A percentile compares a stretch with the other conserved stretches of the same genome.
These are phyloP conservation scores for Leguminivora glycinivorella DNA, from an alignment of 1,140 invertebrate species.

Conservation along the genomic window DNA sequence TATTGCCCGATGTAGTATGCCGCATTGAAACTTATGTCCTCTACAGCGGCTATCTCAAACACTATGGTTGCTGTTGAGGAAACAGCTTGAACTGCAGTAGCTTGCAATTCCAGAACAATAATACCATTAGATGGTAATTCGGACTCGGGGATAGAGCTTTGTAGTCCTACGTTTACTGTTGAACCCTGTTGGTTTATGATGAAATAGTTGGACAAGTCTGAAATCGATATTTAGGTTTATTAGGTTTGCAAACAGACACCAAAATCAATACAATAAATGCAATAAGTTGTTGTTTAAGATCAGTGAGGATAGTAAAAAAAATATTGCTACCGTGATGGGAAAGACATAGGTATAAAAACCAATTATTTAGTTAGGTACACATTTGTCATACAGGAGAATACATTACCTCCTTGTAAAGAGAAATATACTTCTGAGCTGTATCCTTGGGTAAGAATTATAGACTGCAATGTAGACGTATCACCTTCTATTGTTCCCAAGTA, in stretches of 20 bases:
- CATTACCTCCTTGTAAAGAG: conserved; percentile 33
- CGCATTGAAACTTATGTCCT: conserved; percentile 30
- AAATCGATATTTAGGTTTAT: conserved; percentile 25
- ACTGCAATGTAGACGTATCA: conserved; percentile 5
- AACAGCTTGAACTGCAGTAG: conserved; percentile 14
- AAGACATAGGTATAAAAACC: too few relatives aligned
- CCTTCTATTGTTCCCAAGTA: conserved; percentile 34
- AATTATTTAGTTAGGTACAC: too few relatives aligned
- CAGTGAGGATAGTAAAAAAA: too few relatives aligned
- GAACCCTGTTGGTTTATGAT: neutral
- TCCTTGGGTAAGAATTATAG: conserved; percentile 29
- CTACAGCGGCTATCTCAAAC: conserved; percentile 4
- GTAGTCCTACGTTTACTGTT: conserved; percentile 14
- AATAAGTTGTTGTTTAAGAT: too few relatives aligned
- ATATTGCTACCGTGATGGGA: too few relatives aligned
- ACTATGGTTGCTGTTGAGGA: conserved; percentile 30
- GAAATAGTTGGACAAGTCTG: conserved; percentile 31
- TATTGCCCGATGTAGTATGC: conserved; percentile 38
- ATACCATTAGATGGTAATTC: conserved; percentile 29
- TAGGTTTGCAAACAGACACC: conserved; percentile 28
- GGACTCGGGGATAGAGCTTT: conserved; percentile 28
- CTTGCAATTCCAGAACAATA: conserved; percentile 35
- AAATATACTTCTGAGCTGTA: conserved; percentile 26
- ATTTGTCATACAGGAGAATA: neutral
- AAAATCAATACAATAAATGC: neutral